Evolutionary conservation across 1,140 invertebrate genomes (phyloP).

Genomic region (Frieseomelitta varia): DNA sequence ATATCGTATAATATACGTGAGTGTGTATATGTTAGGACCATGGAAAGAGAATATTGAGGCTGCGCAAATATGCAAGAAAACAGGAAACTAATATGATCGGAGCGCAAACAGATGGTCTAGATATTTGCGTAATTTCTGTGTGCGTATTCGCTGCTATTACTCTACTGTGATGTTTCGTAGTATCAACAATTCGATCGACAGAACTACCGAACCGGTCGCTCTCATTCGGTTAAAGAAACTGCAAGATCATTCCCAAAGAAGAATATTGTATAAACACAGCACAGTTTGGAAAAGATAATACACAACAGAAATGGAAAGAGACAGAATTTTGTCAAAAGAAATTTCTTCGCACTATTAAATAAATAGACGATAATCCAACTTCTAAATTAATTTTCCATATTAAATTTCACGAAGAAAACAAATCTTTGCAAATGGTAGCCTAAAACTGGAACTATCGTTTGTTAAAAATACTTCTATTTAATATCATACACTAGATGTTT

Average conservation of each 20-base stretch:
- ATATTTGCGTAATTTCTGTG: not conserved
- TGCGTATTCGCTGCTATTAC: not conserved
- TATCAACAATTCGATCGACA: not conserved
- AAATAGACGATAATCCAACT: too few species aligned
- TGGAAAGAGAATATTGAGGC: not conserved
- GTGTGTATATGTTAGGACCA: not conserved
- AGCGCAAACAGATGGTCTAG: slow-evolving; percentile 14
- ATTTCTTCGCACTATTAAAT: too few species aligned
- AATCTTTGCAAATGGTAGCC: too few species aligned
- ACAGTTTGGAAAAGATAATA: too few species aligned
- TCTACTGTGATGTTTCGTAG: not conserved
- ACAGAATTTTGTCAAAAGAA: too few species aligned
- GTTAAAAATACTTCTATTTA: too few species aligned
- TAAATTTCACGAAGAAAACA: too few species aligned
- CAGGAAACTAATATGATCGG: slow-evolving; percentile 32
- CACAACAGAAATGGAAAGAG: too few species aligned
- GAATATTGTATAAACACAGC: not conserved
- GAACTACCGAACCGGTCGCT: not conserved
- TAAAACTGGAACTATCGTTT: too few species aligned
- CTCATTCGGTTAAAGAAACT: not conserved
- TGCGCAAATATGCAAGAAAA: slow-evolving; percentile 36
- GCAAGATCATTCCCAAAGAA: not conserved
- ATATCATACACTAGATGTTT: too few species aligned
- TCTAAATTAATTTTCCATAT: too few species aligned
- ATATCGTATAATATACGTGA: not conserved